A percentile compares a stretch with the other conserved stretches of the same genome.
Evolutionary conservation across 2,113 vertebrate genomes (phyloP).

Genomic region (Nyctereutes procyonoides): DNA sequence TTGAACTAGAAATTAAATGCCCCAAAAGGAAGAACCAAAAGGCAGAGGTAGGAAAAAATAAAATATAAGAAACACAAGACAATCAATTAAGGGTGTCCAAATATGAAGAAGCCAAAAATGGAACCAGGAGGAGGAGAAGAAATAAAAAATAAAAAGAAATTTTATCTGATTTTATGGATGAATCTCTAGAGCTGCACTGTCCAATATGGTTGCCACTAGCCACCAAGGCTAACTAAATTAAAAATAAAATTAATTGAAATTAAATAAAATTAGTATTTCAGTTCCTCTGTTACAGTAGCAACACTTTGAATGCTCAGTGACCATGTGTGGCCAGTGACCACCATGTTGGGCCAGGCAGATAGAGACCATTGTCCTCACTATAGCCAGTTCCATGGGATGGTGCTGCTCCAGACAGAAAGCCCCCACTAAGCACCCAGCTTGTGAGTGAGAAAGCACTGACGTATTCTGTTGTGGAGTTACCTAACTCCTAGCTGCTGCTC

Average conservation of each 20-base stretch:
- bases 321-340: neutral
- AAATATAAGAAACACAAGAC: neutral
- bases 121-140: neutral
- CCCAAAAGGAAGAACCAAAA: neutral
- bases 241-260: neutral
- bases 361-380: too few relatives aligned
- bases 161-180: neutral
- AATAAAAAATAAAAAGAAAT: neutral
- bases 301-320: neutral
- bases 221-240: neutral
- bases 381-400: too few relatives aligned
- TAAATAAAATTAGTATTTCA: neutral
- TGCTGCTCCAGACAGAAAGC: neutral
- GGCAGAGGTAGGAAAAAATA: neutral
- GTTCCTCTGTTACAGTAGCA: neutral
- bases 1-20: neutral
- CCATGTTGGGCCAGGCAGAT: accelerated
- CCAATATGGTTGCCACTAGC: neutral
- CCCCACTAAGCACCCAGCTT: neutral
- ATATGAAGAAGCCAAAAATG: neutral
- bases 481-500: neutral
- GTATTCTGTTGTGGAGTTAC: neutral
- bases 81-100: neutral
- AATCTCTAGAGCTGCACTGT: neutral
- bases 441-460: neutral